Evolutionary conservation across 2,113 vertebrate genomes (phyloP), one percentile per base, ranked within the genome.

Genomic region (Callospermophilus lateralis): DNA sequence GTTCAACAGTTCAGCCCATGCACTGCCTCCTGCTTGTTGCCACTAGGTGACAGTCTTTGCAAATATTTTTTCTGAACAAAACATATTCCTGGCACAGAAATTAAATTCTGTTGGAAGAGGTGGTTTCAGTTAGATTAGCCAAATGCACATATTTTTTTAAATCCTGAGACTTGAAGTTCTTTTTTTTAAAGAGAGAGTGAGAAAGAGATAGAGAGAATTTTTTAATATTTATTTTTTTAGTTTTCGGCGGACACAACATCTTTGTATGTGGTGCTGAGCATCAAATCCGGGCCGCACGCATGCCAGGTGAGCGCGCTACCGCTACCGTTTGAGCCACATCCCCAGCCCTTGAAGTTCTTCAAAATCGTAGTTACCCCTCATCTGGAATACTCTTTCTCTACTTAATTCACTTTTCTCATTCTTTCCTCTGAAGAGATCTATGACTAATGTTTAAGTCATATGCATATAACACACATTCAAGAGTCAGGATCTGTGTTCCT

Each of bases 21-120:
- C 65, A 12, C 22, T 85, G 28, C 30, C 53, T 95, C 58, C 83
- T 86, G 85, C 63, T 77, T 76, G 0, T 77, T 72, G 91, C 96
- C 97, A 96, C 97, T 97, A 98, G 97, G 91, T 97, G 97, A 7
- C 97, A 97, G 93, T 89, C 92, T 96, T 96, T 85, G 76, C 93
- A 94, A 89, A 97, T 94, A 94, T 87, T 97, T 97, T 86, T 55
- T 90, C 11, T 24, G 45, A 92, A 61, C n/a, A 2, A 45, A 6
- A 37, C 4, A 0, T 61, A 26, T 87, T 81, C 63, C 32, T 81
- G 34, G 74, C 61, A 28, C 3, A 92, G 81, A 97, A 85, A 70
- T 84, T 70, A 55, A 20, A 68, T 77, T 92, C 53, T 84, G 0
- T 61, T 63, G 17, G 34, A 26, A 77, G 55, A 84, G 20, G 72